A percentile compares a stretch with the other conserved stretches of the same genome.
Conservation (phyloP, 1,140 invertebrate genomes). For the Andricus grossulariae region DNA sequence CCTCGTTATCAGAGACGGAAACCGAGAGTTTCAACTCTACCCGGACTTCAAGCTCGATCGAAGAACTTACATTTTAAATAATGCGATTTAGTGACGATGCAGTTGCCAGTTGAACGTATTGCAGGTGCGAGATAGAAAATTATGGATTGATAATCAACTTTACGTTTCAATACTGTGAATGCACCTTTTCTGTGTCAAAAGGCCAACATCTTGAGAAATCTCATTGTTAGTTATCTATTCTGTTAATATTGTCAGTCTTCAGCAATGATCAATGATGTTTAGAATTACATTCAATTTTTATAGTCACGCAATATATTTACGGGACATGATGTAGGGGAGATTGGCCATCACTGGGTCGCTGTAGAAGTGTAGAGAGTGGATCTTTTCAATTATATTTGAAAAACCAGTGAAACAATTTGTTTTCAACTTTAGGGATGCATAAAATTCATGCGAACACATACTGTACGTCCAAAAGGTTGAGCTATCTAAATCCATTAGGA, state of each 20-base stretch:
- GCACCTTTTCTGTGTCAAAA: slow-evolving; percentile 15
- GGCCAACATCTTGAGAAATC: slow-evolving; percentile 23
- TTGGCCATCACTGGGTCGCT: no score
- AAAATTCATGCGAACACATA: no score
- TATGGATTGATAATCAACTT: slow-evolving; percentile 24
- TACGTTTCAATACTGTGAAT: not conserved
- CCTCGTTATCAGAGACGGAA: slow-evolving; percentile 16
- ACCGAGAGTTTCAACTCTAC: slow-evolving; percentile 11
- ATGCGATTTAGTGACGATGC: slow-evolving; percentile 27
- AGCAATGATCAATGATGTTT: slow-evolving; percentile 21
- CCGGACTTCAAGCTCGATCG: not conserved
- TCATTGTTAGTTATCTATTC: not conserved
- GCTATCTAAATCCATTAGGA: no score
- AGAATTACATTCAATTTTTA: slow-evolving; percentile 22
- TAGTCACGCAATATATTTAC: not conserved
- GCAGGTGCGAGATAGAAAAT: slow-evolving; percentile 23
- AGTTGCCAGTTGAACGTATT: slow-evolving; percentile 8
- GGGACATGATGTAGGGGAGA: no score
- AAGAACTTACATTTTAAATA: slow-evolving; percentile 15
- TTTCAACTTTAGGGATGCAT: no score
- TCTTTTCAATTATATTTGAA: no score
- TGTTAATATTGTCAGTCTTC: not conserved
- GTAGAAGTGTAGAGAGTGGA: no score
- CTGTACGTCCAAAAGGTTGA: no score
- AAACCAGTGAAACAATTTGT: no score